phyloP scores from a whole-genome alignment of 92 coral and sea anemone genomes.

The Porites rus region DNA sequence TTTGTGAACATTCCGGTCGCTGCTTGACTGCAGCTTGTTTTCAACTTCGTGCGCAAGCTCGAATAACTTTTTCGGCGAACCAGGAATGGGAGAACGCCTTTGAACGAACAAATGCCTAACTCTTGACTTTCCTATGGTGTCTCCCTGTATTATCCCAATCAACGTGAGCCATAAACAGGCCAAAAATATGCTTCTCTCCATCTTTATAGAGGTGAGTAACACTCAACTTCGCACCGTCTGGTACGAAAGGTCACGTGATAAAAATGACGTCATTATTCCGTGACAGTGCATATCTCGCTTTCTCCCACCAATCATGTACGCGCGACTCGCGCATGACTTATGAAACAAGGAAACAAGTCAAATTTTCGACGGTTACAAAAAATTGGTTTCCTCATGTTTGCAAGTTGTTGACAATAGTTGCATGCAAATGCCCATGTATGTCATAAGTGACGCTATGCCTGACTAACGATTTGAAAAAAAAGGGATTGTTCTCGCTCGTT shows the following conservation, averaged over 20 bases:
- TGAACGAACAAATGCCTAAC: slow-evolving; percentile 76
- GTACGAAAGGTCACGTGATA: slow-evolving; percentile 49
- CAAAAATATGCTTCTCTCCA: slow-evolving; percentile 30
- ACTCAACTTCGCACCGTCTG: slow-evolving; percentile 1
- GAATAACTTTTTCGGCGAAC: slow-evolving; percentile 68
- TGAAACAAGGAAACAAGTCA: no score
- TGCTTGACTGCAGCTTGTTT: slow-evolving; percentile 15
- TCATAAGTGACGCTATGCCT: no score
- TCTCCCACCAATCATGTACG: not conserved
- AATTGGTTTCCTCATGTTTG: no score
- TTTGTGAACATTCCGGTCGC: slow-evolving; percentile 43
- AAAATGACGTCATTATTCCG: not conserved
- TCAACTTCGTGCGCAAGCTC: slow-evolving; percentile 41
- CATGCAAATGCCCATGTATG: no score
- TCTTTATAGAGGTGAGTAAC: not conserved
- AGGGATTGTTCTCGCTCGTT: no score
- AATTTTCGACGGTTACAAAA: no score
- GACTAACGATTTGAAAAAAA: no score
- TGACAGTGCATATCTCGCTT: not conserved
- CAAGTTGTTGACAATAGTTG: no score
- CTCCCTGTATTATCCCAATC: slow-evolving; percentile 17
- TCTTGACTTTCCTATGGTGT: slow-evolving; percentile 3
- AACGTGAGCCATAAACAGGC: slow-evolving; percentile 26
- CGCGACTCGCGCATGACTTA: not conserved
- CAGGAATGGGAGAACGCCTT: slow-evolving; percentile 74